A percentile compares a stretch with the other conserved stretches of the same genome.
phyloP scores from a whole-genome alignment of 2,113 vertebrate genomes.

The Dryoscopus gambensis region DNA sequence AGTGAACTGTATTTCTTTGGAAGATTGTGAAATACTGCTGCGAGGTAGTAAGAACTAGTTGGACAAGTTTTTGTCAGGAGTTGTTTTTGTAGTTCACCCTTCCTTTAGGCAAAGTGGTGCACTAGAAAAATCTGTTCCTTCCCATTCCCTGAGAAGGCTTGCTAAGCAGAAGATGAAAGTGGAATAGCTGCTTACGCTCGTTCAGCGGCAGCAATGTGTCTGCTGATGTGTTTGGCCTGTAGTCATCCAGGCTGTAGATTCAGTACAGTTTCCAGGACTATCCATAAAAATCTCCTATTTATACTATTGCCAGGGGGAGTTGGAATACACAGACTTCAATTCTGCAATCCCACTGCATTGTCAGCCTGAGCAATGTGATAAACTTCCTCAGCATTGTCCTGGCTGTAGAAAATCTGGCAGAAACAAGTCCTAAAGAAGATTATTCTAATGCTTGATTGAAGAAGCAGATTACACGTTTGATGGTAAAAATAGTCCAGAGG shows the following conservation, averaged over 20 bases:
- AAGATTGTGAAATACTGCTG: background rate
- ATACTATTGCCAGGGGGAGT: background rate
- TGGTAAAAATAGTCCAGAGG: background rate
- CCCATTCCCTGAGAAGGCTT: background rate
- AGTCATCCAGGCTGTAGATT: background rate
- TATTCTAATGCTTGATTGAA: background rate
- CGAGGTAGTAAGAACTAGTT: background rate
- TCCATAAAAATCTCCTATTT: background rate
- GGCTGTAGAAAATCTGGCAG: background rate
- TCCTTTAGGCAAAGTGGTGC: background rate
- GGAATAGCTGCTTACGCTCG: background rate
- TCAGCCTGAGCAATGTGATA: background rate
- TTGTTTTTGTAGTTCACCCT: conserved; percentile 19
- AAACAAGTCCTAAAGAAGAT: background rate
- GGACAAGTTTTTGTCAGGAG: background rate
- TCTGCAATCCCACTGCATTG: background rate
- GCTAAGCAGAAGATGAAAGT: background rate
- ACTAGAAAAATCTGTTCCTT: background rate
- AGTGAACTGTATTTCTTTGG: background rate
- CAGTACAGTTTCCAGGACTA: background rate
- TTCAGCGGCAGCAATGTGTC: background rate
- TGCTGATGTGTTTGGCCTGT: background rate
- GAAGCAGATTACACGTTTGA: background rate
- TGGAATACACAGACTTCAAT: background rate
- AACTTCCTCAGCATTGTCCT: background rate